phyloP scores from a whole-genome alignment of 1,140 invertebrate species.

The Aphaenogaster rudis region DNA sequence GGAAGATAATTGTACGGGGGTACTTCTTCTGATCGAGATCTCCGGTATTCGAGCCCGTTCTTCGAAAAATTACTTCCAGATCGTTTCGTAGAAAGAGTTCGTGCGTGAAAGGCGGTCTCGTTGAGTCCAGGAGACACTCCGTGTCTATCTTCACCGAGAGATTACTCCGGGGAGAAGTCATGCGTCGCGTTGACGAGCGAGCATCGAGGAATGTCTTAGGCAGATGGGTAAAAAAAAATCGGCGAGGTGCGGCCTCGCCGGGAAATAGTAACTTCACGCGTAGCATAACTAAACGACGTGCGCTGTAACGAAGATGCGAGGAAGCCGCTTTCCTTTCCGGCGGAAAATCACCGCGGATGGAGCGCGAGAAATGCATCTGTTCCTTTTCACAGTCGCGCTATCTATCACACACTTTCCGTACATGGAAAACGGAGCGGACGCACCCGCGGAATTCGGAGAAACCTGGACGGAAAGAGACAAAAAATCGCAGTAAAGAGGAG shows the following conservation, averaged over 20 bases:
- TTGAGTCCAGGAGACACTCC: not conserved
- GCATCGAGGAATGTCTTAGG: not conserved
- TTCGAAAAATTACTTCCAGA: not conserved
- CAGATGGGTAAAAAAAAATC: not conserved
- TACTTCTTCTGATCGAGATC: not conserved
- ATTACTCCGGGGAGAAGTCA: not conserved
- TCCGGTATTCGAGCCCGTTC: not conserved
- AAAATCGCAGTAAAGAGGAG: not conserved
- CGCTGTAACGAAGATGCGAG: not conserved
- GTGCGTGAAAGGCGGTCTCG: too few species aligned
- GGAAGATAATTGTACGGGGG: not conserved
- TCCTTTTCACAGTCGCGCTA: too few species aligned
- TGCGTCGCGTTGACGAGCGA: not conserved
- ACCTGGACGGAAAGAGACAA: not conserved
- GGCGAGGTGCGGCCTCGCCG: conserved; percentile 3
- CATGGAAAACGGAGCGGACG: not conserved
- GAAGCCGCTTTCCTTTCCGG: conserved; percentile 25
- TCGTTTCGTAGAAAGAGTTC: not conserved
- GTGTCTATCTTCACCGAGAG: not conserved
- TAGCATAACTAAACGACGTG: not conserved
- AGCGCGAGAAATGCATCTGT: not conserved
- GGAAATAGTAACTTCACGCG: not conserved
- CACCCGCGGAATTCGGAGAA: not conserved
- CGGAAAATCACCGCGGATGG: conserved; percentile 24
- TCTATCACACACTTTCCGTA: not conserved